Evolutionary conservation across 1,140 invertebrate genomes (phyloP).

Genomic region (Lasioglossum albipes): DNA sequence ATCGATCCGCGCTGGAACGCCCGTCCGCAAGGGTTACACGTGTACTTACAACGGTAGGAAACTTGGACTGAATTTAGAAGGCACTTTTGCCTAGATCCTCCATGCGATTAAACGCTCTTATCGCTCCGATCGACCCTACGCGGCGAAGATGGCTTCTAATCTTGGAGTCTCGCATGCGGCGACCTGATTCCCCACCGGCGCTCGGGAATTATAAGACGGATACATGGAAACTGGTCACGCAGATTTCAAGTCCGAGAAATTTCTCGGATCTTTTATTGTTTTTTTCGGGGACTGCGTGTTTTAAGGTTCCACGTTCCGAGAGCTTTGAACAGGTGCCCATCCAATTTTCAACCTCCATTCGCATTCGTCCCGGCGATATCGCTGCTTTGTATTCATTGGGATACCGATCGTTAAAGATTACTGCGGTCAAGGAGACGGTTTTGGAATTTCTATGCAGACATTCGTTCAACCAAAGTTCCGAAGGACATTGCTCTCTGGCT

Average conservation of each 20-base stretch:
- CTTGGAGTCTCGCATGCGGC: neutral
- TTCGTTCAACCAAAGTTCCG: neutral
- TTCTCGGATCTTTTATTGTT: no score
- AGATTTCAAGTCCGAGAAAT: no score
- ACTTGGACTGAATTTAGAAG: neutral
- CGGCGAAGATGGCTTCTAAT: neutral
- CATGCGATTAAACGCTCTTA: slow-evolving; percentile 28
- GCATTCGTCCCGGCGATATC: neutral
- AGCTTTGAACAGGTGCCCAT: neutral
- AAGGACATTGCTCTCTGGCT: no score
- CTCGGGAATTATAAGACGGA: no score
- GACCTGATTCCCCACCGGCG: neutral
- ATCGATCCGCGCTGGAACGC: neutral
- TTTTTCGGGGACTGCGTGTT: no score
- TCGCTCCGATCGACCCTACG: neutral
- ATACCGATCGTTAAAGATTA: neutral
- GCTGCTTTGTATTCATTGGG: neutral
- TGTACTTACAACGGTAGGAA: neutral
- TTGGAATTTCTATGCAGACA: neutral
- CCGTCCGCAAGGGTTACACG: neutral
- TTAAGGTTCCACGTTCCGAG: no score
- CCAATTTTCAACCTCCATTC: neutral
- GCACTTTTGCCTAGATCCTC: slow-evolving; percentile 7
- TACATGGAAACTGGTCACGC: no score
- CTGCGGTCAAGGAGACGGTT: neutral